Evolutionary conservation across 2,888 invertebrate genomes (phyloP).

Genomic region (Lithophane ornitopus): DNA sequence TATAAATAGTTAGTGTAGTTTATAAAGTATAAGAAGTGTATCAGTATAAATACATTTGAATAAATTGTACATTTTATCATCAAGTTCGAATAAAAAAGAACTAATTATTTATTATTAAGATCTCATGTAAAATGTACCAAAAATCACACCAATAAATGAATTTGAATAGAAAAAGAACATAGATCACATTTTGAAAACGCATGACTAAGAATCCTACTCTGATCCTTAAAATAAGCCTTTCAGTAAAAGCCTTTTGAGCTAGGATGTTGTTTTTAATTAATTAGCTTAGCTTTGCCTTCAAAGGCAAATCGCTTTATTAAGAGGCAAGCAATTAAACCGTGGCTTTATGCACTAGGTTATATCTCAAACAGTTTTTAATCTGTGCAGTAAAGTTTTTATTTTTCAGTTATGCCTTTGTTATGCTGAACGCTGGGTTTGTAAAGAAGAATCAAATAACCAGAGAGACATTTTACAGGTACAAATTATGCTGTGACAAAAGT

Average conservation of each 20-base stretch:
- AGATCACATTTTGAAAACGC: neutral
- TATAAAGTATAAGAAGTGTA: no score
- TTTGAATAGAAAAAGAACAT: neutral
- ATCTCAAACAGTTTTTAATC: slow-evolving; percentile 4
- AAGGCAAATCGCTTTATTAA: slow-evolving; percentile 9
- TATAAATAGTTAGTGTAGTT: no score
- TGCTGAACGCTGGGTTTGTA: neutral
- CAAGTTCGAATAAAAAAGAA: no score
- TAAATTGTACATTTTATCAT: no score
- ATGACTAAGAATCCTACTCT: neutral
- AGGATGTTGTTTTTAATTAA: slow-evolving; percentile 34
- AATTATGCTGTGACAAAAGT: neutral
- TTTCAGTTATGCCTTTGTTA: slow-evolving; percentile 2
- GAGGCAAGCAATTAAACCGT: slow-evolving; percentile 14
- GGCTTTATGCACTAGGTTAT: neutral
- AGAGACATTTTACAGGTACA: neutral
- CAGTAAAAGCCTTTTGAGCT: slow-evolving; percentile 2
- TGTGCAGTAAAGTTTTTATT: neutral
- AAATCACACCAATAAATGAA: no score
- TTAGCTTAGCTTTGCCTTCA: slow-evolving; percentile 32
- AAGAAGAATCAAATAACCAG: neutral
- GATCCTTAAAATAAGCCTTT: slow-evolving; percentile 1
- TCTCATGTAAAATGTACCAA: no score
- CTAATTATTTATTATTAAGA: no score
- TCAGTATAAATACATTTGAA: no score